Percentiles rank a stretch among this genome's conserved stretches.
phyloP scores from a whole-genome alignment of 2,113 vertebrate species.

The Muntiacus reevesi region DNA sequence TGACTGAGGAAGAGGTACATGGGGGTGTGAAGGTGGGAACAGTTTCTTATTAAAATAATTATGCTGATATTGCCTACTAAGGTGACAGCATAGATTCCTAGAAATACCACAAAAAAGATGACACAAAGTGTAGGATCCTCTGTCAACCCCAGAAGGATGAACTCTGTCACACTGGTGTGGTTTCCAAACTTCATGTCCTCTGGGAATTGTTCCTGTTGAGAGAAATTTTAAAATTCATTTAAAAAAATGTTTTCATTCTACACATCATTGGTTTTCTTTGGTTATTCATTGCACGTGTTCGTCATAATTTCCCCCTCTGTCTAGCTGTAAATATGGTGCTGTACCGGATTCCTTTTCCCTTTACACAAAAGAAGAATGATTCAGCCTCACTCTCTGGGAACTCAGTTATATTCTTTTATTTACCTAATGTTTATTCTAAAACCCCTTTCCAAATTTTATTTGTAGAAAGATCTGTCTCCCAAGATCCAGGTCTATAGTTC shows the following conservation, averaged over 20 bases:
- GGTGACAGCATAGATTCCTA: conserved; percentile 53
- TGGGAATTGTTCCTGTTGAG: background rate
- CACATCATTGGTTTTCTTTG: background rate
- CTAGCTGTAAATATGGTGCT: background rate
- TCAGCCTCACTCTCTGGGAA: background rate
- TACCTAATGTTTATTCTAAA: background rate
- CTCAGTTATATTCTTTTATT: background rate
- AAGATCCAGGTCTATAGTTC: background rate
- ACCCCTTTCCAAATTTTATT: background rate
- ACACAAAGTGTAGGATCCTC: background rate
- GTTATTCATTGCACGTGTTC: background rate
- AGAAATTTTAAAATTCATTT: background rate
- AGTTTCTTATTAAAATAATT: conserved; percentile 38
- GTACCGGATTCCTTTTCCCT: background rate
- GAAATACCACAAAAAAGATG: conserved; percentile 63
- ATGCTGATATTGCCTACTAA: conserved; percentile 49
- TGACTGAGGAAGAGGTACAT: conserved; percentile 62
- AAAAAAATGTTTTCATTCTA: background rate
- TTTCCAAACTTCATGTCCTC: background rate
- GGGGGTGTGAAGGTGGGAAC: conserved; percentile 32
- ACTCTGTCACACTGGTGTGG: background rate
- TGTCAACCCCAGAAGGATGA: background rate
- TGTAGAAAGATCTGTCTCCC: background rate
- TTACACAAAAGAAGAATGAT: background rate
- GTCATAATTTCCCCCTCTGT: background rate